Evolutionary conservation across 2,888 invertebrate genomes (phyloP), one percentile per base, ranked within the genome.

Genomic region (Drosophila infuscata): DNA sequence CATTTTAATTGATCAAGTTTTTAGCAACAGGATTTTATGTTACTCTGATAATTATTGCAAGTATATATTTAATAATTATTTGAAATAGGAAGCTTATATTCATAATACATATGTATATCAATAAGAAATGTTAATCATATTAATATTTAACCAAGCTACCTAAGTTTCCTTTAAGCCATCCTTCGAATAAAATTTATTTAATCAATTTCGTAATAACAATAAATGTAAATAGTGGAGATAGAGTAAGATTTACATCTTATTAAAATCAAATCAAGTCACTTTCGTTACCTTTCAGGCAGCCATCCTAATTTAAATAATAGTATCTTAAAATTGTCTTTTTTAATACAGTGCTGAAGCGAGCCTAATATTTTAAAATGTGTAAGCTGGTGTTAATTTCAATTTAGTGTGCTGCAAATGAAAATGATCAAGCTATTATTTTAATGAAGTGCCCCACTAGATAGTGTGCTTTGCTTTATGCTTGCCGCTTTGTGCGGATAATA

Each of bases 401-500:
- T 46, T 8, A 46, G 46, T 46, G 46, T 8, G 15, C 25, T 25
- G 46, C 17, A 36, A 17, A 36, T 17, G 11, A 54, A 29, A 35
- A 36, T 17, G 35, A 25, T 35, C 15, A 30, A 29, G 29, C 8
- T 49, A 62, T 41, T 35, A 9, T 54, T 33, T 48, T 29, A 48
- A 46, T 30, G 33, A 20, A 63, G 36, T 65, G 65, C 11, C 53
- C 17, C 17, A n/a, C 8, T n/a, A 49, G 38, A 29, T 48, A 43
- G 41, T 35, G 11, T 32, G 46, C 20, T 20, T 20, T 15, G 52
- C 11, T 52, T 51, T 20, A 60, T 35, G 54, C 20, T 36, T 29
- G 49, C 11, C 6, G 59, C 46, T 38, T 67, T 67, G 52, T 69
- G 70, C 38, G 43, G 32, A 48, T 51, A 51, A 51, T 35, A 32